These are phyloP conservation scores for Dinocampus coccinellae DNA, from an alignment of 2,888 invertebrate genomes.

Conservation along the genomic window DNA sequence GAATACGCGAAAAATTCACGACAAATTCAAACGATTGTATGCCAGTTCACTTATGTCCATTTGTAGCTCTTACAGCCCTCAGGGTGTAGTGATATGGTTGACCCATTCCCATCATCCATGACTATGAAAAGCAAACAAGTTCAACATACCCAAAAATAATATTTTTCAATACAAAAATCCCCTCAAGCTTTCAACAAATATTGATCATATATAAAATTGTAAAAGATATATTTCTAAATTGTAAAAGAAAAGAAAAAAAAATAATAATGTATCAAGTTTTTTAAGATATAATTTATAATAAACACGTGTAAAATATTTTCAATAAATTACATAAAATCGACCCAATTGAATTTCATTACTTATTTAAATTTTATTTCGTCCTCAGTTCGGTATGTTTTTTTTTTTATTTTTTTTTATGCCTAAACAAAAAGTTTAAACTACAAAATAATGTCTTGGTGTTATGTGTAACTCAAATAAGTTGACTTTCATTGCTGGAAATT, in stretches of 20 bases:
- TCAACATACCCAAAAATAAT: constrained; percentile 23
- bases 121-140: not conserved
- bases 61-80: constrained; percentile 3
- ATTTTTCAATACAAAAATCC: constrained; percentile 27
- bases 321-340: not conserved
- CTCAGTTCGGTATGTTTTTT: not conserved
- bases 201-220: not conserved
- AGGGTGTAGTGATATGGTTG: not conserved
- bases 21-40: not conserved
- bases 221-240: not conserved
- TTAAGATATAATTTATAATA: not conserved
- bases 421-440: no score
- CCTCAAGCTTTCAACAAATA: not conserved
- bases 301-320: not conserved
- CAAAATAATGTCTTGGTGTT: not conserved
- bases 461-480: not conserved
- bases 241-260: not conserved
- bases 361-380: not conserved
- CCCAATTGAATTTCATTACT: not conserved
- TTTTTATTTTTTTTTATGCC: no score
- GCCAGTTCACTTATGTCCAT: not conserved
- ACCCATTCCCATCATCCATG: not conserved
- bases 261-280: not conserved
- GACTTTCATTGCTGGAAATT: not conserved
- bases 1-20: constrained; percentile 20